Conservation (phyloP, 2,113 vertebrate species). For the Nothoprocta pentlandii region DNA sequence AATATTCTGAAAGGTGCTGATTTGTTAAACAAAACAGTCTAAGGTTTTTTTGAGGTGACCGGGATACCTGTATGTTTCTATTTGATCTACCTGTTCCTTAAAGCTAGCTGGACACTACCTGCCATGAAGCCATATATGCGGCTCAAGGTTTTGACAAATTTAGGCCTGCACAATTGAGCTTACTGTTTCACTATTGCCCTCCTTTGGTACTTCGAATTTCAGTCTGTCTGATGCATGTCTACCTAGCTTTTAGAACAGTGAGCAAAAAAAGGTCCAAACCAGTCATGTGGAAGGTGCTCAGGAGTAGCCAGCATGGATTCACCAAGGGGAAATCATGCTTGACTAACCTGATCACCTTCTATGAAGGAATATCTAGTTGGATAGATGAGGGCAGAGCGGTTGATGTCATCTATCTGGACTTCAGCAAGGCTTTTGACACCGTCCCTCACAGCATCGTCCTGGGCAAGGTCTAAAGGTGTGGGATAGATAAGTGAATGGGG, state of each 20-base stretch:
- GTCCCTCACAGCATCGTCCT: too few relatives aligned
- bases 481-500: too few relatives aligned
- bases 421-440: too few relatives aligned
- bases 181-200: rapidly evolving
- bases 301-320: too few relatives aligned
- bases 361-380: too few relatives aligned
- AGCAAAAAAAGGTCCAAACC: background rate
- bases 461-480: too few relatives aligned
- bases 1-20: background rate
- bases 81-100: background rate
- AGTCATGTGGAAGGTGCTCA: background rate
- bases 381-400: too few relatives aligned
- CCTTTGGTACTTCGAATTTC: background rate
- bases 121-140: rapidly evolving
- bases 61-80: background rate
- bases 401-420: too few relatives aligned
- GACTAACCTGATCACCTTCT: too few relatives aligned
- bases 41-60: background rate
- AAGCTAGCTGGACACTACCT: background rate
- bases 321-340: too few relatives aligned
- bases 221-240: background rate
- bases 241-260: background rate
- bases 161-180: rapidly evolving
- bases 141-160: background rate
- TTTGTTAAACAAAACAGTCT: background rate